A percentile compares a stretch with the other conserved stretches of the same genome.
These are phyloP conservation scores for Scrobipalpa atriplicella DNA, from an alignment of 2,888 invertebrate species.

Conservation along the genomic window DNA sequence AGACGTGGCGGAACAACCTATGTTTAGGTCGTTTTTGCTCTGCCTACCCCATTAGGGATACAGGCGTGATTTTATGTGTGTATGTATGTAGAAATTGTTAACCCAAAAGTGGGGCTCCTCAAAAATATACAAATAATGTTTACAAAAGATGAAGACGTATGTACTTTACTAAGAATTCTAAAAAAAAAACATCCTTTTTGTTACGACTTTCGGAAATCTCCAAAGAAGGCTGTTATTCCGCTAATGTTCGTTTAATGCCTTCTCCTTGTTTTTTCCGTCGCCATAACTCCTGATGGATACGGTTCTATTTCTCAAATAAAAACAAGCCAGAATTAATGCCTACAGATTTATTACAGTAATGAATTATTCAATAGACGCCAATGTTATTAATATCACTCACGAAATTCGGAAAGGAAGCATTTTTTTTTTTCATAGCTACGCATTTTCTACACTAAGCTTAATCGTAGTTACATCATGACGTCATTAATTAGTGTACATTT, in stretches of 20 bases:
- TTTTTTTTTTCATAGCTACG: not conserved
- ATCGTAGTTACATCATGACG: no score
- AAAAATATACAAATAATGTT: not conserved
- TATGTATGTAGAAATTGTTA: no score
- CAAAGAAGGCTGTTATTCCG: not conserved
- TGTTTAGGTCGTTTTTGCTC: no score
- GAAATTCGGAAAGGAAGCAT: not conserved
- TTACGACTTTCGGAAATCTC: not conserved
- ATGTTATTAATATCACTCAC: constrained; percentile 9
- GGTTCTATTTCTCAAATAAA: not conserved
- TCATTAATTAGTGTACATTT: no score
- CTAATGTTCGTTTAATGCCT: not conserved
- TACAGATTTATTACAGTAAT: constrained; percentile 11
- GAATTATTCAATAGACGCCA: not conserved
- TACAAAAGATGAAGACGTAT: not conserved
- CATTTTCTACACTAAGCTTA: no score
- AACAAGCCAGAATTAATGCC: not conserved
- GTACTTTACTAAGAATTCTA: not conserved
- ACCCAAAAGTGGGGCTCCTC: no score
- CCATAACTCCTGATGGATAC: not conserved
- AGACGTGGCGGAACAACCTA: no score
- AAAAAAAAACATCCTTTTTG: not conserved
- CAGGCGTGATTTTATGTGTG: no score
- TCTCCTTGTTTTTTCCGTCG: not conserved
- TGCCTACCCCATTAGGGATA: no score